phyloP scores from a whole-genome alignment of 2,113 vertebrate species.

The Tylochromis polylepis region DNA sequence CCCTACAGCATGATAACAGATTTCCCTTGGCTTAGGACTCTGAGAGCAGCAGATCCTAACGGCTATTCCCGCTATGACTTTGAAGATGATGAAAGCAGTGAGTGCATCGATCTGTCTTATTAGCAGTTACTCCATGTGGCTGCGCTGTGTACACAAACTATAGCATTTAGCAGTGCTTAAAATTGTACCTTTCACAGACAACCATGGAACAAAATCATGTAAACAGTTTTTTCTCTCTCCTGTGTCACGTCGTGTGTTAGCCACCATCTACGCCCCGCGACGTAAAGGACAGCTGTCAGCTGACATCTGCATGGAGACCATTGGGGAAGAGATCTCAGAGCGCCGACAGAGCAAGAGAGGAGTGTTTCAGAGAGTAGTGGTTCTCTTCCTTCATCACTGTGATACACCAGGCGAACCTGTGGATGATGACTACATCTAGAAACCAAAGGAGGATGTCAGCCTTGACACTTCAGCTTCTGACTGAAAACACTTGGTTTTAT shows the following conservation, averaged over 20 bases:
- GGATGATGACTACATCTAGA: slow-evolving; percentile 92
- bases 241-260: slow-evolving; percentile 52
- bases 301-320: slow-evolving; percentile 98
- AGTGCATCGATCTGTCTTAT: slow-evolving; percentile 50
- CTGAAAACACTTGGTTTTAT: not conserved
- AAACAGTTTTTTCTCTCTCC: not conserved
- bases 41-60: slow-evolving; percentile 92
- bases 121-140: not conserved
- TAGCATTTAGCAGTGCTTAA: no score
- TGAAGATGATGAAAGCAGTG: slow-evolving; percentile 97
- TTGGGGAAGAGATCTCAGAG: slow-evolving; percentile 97
- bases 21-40: slow-evolving; percentile 93
- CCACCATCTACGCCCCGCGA: slow-evolving; percentile 94
- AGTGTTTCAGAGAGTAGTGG: slow-evolving; percentile 92
- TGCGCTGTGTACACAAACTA: not conserved
- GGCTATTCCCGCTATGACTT: slow-evolving; percentile 95
- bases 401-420: slow-evolving; percentile 93
- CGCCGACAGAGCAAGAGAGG: slow-evolving; percentile 85
- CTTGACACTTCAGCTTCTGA: not conserved
- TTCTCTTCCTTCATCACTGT: slow-evolving; percentile 96
- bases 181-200: no score
- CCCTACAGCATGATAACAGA: slow-evolving; percentile 97
- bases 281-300: slow-evolving; percentile 95
- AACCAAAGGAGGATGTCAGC: not conserved
- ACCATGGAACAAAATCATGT: not conserved